Base-by-base conservation (phyloP, 1,140 invertebrate species). In the Ceratitis capitata region DNA sequence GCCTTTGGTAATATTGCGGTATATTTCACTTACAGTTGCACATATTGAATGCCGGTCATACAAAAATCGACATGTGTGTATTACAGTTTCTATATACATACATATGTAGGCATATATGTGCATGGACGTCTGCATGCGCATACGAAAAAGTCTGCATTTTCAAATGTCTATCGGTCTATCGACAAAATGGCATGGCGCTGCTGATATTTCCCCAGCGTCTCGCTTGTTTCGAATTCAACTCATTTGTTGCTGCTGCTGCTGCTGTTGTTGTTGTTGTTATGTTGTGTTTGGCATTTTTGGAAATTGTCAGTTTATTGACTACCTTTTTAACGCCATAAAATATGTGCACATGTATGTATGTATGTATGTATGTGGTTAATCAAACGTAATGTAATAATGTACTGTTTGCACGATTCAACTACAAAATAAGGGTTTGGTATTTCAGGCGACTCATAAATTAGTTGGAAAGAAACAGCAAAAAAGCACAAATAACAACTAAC, bases 301-400 rank as follows among this genome's bases (percentile, higher is more conserved):
- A 78, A 78, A 78, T 78, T 78, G 69, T 78, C 69, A 78, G 69
- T 78, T 42, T 78, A 78, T 78, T 78, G 69, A 78, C 69, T 78
- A 78, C 69, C 69, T 78, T 78, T 78, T 78, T 78, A 78, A 78
- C 69, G 69, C 39, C 69, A 78, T 78, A 29, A 78, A 78, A 45
- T 78, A 78, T n/a, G n/a, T n/a, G n/a, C n/a, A n/a, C n/a, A n/a
- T n/a, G n/a, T n/a, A n/a, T n/a, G n/a, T n/a, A n/a, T n/a, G n/a
- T n/a, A n/a, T n/a, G n/a, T n/a, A n/a, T n/a, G n/a, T n/a, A n/a
- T n/a, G n/a, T n/a, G n/a, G 35, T 78, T 78, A n/a, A 78, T 78
- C 29, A 45, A 45, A 78, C 69, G 69, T 78, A n/a, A 78, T 78
- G 12, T 23, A 45, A 78, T 39, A 39, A 45, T 45, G 69, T 45